Evolutionary conservation across 2,113 vertebrate species (phyloP).

Genomic region (Calidris pygmaea): DNA sequence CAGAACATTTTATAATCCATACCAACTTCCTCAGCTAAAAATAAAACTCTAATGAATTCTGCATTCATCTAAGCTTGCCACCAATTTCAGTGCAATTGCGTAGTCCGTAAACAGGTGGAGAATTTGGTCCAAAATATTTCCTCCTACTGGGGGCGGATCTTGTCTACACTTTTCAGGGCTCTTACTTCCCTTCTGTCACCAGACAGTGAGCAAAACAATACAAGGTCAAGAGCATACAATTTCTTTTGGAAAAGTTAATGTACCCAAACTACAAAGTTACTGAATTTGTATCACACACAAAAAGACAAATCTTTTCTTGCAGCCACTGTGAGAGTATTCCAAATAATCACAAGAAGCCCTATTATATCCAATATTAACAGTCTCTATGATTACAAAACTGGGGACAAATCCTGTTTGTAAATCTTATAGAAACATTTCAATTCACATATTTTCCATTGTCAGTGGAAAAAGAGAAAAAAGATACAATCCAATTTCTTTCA

Average conservation of each 20-base stretch:
- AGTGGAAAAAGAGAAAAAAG: neutral
- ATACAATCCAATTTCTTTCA: neutral
- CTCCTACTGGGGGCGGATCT: neutral
- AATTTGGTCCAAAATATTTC: conserved; percentile 38
- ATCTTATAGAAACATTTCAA: neutral
- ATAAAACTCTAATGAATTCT: conserved; percentile 20
- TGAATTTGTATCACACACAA: neutral
- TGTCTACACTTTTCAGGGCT: neutral
- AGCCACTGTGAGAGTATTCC: neutral
- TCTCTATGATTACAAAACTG: neutral
- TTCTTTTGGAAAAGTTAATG: neutral
- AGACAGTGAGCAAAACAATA: neutral
- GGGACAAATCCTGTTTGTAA: neutral
- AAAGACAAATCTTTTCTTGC: neutral
- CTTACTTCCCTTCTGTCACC: neutral
- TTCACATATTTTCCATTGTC: neutral
- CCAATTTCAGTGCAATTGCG: neutral
- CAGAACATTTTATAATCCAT: neutral
- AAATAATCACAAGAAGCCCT: neutral
- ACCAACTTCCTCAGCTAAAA: conserved; percentile 44
- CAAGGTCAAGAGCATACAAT: neutral
- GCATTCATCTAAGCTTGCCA: neutral
- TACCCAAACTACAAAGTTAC: neutral
- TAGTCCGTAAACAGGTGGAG: conserved; percentile 23
- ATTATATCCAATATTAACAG: neutral